Evolutionary conservation across 2,113 vertebrate genomes (phyloP).

Genomic region (Oceanites oceanicus): DNA sequence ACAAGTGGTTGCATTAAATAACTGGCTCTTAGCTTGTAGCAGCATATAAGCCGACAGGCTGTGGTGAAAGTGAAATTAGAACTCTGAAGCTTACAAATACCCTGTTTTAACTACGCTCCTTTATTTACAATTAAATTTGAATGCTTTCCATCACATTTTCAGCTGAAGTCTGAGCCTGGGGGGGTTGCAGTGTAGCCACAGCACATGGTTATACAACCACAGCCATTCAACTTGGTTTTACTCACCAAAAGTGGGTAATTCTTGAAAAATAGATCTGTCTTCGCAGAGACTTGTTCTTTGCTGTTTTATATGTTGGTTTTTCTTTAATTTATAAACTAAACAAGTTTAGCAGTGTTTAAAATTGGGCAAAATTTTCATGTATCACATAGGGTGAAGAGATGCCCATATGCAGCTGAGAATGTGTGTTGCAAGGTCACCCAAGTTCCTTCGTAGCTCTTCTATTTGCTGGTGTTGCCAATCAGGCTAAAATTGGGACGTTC

Average conservation of each 20-base stretch:
- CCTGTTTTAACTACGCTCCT: background rate
- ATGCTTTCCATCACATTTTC: background rate
- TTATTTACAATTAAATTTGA: background rate
- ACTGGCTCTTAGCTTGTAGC: background rate
- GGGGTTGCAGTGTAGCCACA: background rate
- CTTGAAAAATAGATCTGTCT: background rate
- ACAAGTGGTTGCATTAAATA: background rate
- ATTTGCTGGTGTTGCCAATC: background rate
- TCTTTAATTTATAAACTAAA: background rate
- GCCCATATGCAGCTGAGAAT: background rate
- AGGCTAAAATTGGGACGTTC: background rate
- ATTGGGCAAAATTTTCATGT: too few species aligned
- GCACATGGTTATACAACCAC: background rate
- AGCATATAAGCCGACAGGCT: background rate
- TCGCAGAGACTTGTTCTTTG: background rate
- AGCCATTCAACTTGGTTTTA: background rate
- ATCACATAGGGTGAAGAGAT: background rate
- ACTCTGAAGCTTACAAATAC: background rate
- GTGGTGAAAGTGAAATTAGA: background rate
- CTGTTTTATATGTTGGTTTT: background rate
- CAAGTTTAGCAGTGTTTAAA: background rate
- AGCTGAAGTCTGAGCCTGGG: background rate
- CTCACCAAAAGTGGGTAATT: too few species aligned
- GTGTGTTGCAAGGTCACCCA: accelerated
- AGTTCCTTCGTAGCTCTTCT: background rate